Evolutionary conservation across 2,888 invertebrate species (phyloP).

Genomic region (Arge pagana): DNA sequence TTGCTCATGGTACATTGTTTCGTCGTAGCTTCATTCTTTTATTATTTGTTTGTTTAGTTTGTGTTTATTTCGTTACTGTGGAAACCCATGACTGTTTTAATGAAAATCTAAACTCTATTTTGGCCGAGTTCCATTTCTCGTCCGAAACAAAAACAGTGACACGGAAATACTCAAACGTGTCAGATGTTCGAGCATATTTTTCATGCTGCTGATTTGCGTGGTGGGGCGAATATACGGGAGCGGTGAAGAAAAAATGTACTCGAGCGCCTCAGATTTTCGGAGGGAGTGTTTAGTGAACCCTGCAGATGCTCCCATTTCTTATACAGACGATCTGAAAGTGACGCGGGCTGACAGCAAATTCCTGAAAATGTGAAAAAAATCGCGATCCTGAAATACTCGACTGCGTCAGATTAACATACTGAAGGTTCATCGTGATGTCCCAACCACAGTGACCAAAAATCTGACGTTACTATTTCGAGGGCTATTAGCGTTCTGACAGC

Average conservation of each 20-base stretch:
- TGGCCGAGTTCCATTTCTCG: too few relatives aligned
- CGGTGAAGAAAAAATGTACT: too few relatives aligned
- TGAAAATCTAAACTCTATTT: too few relatives aligned
- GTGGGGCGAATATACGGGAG: too few relatives aligned
- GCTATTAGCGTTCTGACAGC: background rate
- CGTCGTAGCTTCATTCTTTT: too few relatives aligned
- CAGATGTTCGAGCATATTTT: background rate
- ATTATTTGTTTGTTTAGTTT: too few relatives aligned
- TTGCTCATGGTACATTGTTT: too few relatives aligned
- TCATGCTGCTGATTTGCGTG: constrained; percentile 25
- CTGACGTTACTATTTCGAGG: constrained; percentile 20
- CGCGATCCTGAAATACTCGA: constrained; percentile 20
- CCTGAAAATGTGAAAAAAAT: constrained; percentile 30
- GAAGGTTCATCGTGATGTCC: constrained; percentile 15
- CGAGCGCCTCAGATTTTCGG: too few relatives aligned
- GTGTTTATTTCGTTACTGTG: too few relatives aligned
- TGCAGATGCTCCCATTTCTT: constrained; percentile 26
- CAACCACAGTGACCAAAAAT: constrained; percentile 11
- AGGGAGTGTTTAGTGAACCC: too few relatives aligned
- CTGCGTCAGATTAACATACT: constrained; percentile 24
- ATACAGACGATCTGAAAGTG: constrained; percentile 30
- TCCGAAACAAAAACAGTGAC: too few relatives aligned
- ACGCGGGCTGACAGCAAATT: constrained; percentile 28
- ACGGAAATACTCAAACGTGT: background rate
- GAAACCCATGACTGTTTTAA: too few relatives aligned